Base-by-base conservation (phyloP, 2,888 invertebrate genomes). In the Nemapogon koenigi region DNA sequence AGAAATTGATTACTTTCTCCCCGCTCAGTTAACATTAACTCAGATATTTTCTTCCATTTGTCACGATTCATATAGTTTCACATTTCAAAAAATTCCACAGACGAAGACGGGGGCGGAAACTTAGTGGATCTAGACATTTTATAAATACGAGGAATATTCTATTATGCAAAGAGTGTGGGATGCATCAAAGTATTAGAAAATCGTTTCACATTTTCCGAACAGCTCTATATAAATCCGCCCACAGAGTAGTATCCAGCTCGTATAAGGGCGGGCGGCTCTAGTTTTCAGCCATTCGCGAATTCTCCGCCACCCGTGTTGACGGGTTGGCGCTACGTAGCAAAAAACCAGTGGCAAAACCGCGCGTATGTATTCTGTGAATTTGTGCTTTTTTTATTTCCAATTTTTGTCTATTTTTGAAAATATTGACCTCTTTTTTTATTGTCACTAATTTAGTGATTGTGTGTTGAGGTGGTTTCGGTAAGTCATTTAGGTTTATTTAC, bases 231-330 rank as follows among this genome's bases (percentile, higher is more conserved):
- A 49, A 29, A 43, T 58, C 71, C 71, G 64, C 67, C 70, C 62
- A 71, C 72, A 38, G 59, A 49, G 59, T 57, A 51, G 56, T 46
- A 53, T 52, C 49, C 51, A 17, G 16, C 16, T n/a, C 42, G 62
- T 75, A 75, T 72, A 73, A 73, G 72, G 67, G 66, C 62, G 46
- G 53, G 11, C 41, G 43, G 54, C 53, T 55, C 43, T 47, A 49
- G 53, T 45, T 41, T 49, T 43, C 50, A 50, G 32, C 56, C 73
- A 73, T 55, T 75, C 70, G 71, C 63, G 69, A 51, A 52, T 42
- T 47, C 51, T 48, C 53, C 59, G 71, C 69, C 67, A 52, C 68
- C 69, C 67, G 63, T 57, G 45, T 57, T 60, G 52, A 57, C 66
- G 72, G 71, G 69, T 51, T 58, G 57, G 61, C 65, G 53, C 49